Evolutionary conservation across 2,797 vertebrate species (phyloP), one percentile per base, ranked within the genome.

Genomic region (Callimico goeldii): DNA sequence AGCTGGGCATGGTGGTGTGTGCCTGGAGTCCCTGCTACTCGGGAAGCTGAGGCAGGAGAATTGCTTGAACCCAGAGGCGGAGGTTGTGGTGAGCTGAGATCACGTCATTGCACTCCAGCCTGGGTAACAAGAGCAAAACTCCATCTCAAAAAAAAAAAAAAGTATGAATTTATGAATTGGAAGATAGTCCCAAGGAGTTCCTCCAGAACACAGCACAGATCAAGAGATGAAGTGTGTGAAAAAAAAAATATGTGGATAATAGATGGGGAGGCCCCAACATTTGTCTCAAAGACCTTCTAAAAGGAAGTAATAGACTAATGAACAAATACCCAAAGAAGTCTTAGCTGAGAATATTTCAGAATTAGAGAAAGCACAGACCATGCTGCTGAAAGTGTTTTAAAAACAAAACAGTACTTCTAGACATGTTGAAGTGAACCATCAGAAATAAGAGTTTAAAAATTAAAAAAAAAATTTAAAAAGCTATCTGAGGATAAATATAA

Each of bases 111-210:
- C 20, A 22, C 20, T 55, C 20, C 20, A 55, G 52, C 52, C 52
- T 55, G 20, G 52, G 52, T 20, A 55, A 55, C 20, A 55, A 55
- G 7, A 55, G 20, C 1, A 0, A 55, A 55, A 55, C 52, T 55
- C 7, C 2, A 7, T 22, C 52, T 55, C 20, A 55, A 55, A 55
- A 55, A 55, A 55, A 20, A 50, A 50, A 20, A 22, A 8, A 55
- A 55, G 19, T 8, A 7, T 85, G 52, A 73, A 77, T 70, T 80
- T 87, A 26, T 84, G 48, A 52, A 81, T n/a, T 55, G 15, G 88
- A 91, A 92, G 50, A 57, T 13, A 72, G 57, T 95, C n/a, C 46
- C 57, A 30, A 72, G 33, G 58, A 94, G 85, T 95, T 90, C 67
- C 52, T 36, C 46, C 67, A 86, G 93, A 92, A 33, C 72, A 33